Percentiles rank a stretch among this genome's conserved stretches.
phyloP scores from a whole-genome alignment of 2,888 invertebrate species.

The Dastarcus helophoroides region DNA sequence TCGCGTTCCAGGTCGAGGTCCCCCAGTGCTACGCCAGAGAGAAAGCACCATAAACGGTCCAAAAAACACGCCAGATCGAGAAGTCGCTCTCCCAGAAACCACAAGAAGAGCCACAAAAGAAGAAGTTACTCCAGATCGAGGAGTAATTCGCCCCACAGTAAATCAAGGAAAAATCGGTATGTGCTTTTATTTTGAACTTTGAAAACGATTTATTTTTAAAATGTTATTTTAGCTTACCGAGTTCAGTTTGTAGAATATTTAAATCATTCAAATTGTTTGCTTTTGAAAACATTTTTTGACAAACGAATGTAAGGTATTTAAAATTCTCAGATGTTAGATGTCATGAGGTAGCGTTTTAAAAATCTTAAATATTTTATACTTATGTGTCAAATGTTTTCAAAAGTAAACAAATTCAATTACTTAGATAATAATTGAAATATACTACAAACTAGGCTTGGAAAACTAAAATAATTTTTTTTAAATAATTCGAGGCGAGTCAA shows the following conservation, averaged over 20 bases:
- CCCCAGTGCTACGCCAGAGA: slow-evolving; percentile 29
- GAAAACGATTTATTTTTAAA: neutral
- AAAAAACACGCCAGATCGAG: slow-evolving; percentile 33
- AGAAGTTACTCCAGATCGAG: slow-evolving; percentile 35
- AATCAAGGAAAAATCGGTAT: slow-evolving; percentile 26
- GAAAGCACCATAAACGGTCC: slow-evolving; percentile 29
- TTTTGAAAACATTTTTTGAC: neutral
- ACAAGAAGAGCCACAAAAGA: slow-evolving; percentile 33
- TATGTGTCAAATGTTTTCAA: no score
- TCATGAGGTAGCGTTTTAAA: no score
- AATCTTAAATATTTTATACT: no score
- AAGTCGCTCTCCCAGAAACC: slow-evolving; percentile 27
- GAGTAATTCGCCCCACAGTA: slow-evolving; percentile 33
- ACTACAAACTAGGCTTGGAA: no score
- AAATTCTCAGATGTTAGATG: no score
- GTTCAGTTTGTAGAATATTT: no score
- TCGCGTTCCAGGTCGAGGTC: slow-evolving; percentile 32
- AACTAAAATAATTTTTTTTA: no score
- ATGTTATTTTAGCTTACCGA: no score
- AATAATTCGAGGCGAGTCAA: no score
- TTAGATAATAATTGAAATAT: no score
- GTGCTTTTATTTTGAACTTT: neutral
- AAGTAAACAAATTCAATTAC: no score
- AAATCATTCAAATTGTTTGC: neutral
- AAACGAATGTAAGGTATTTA: no score